Evolutionary conservation across 2,888 invertebrate genomes (phyloP).

Genomic region (Euproctis similis): DNA sequence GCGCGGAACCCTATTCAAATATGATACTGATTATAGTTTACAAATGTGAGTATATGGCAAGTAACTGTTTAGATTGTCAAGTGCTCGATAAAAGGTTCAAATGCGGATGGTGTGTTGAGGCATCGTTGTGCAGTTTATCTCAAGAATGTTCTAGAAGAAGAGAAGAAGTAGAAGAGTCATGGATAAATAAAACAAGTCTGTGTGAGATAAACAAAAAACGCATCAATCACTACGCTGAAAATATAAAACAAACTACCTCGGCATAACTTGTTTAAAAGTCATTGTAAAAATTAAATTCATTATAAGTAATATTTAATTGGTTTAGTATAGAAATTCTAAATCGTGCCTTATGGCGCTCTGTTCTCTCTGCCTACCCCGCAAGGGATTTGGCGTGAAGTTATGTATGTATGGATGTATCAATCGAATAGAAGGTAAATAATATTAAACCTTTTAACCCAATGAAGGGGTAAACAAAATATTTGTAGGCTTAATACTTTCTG

Average conservation of each 20-base stretch:
- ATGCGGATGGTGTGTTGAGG: slow-evolving; percentile 31
- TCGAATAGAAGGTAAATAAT: slow-evolving; percentile 14
- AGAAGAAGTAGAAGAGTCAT: slow-evolving; percentile 4
- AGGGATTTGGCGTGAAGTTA: too few species aligned
- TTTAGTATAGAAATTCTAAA: too few species aligned
- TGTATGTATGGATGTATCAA: slow-evolving; percentile 3
- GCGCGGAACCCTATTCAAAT: slow-evolving; percentile 35
- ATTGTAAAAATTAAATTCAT: too few species aligned
- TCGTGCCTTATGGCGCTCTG: too few species aligned
- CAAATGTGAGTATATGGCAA: slow-evolving; percentile 24
- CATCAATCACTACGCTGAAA: too few species aligned
- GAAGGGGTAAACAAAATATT: slow-evolving; percentile 25
- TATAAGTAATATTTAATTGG: too few species aligned
- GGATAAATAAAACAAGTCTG: slow-evolving; percentile 8
- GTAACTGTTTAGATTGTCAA: slow-evolving; percentile 22
- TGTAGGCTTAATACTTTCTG: slow-evolving; percentile 21
- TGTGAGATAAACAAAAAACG: too few species aligned
- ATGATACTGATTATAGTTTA: slow-evolving; percentile 29
- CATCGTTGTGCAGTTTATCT: slow-evolving; percentile 17
- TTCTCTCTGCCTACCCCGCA: too few species aligned
- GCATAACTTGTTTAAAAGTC: too few species aligned
- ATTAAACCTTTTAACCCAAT: slow-evolving; percentile 30
- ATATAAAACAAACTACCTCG: too few species aligned
- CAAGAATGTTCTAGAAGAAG: slow-evolving; percentile 28
- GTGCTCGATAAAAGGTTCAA: slow-evolving; percentile 23